These are phyloP conservation scores for Danio choprae DNA, from an alignment of 2,797 vertebrate species.

Conservation along the genomic window DNA sequence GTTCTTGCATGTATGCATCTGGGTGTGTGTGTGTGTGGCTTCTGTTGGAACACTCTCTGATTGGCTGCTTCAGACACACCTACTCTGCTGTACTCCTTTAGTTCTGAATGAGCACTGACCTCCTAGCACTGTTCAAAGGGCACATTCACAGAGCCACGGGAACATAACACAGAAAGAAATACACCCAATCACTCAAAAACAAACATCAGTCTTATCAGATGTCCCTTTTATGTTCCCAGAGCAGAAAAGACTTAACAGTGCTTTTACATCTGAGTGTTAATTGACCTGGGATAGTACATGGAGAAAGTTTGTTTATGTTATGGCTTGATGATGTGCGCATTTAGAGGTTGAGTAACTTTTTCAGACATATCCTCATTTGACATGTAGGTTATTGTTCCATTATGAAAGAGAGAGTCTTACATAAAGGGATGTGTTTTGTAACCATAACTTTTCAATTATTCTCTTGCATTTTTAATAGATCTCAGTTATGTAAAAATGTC, in stretches of 20 bases:
- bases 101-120: conserved; percentile 14
- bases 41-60: conserved; percentile 5
- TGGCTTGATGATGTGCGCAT: not conserved
- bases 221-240: not conserved
- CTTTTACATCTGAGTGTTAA: conserved; percentile 1
- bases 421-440: conserved; percentile 7
- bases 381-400: not conserved
- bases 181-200: not conserved
- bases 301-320: not conserved
- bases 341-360: not conserved
- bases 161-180: conserved; percentile 15
- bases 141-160: conserved; percentile 6
- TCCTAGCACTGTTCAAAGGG: conserved; percentile 25
- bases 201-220: conserved; percentile 27
- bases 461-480: not conserved
- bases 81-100: conserved; percentile 2
- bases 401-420: conserved; percentile 22
- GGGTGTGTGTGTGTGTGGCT: not conserved
- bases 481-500: not conserved
- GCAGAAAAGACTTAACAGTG: not conserved
- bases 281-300: not conserved
- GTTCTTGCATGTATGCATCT: too few species aligned
- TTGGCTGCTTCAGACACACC: conserved; percentile 53
- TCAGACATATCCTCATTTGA: not conserved
- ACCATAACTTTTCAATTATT: not conserved